Evolutionary conservation across 64 coral and sea anemone genomes (phyloP).

Genomic region (Anthopleura sola): DNA sequence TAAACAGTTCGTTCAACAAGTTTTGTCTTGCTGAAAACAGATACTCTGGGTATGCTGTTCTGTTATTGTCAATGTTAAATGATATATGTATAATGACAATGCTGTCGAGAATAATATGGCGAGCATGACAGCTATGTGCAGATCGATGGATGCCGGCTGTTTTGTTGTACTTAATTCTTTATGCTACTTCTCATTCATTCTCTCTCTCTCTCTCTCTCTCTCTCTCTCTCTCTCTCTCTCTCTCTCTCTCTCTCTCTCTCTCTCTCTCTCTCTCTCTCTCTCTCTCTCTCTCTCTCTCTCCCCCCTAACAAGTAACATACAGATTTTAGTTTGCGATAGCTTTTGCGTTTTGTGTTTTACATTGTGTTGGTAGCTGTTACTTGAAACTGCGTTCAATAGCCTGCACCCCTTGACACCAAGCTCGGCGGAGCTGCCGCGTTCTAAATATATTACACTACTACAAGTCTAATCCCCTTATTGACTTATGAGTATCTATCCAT

Average conservation of each 20-base stretch:
- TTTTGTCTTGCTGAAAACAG: neutral
- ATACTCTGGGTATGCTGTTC: neutral
- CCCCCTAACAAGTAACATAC: too few species aligned
- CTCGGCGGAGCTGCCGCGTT: neutral
- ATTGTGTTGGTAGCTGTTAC: too few species aligned
- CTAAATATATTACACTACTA: neutral
- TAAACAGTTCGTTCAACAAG: neutral
- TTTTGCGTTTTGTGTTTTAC: too few species aligned
- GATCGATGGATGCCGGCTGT: neutral
- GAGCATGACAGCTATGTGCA: neutral
- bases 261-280: too few species aligned
- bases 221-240: neutral
- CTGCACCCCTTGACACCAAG: neutral
- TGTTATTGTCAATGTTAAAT: neutral
- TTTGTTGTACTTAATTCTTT: neutral
- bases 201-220: neutral
- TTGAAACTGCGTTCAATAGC: too few species aligned
- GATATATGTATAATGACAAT: neutral
- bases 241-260: too few species aligned
- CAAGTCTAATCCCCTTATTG: neutral
- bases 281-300: too few species aligned
- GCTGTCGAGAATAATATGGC: neutral
- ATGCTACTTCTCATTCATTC: too few species aligned
- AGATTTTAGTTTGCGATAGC: too few species aligned
- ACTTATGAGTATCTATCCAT: slow-evolving; percentile 22